Percentiles rank a stretch among this genome's conserved stretches.
These are phyloP conservation scores for Hirundo rustica DNA, from an alignment of 2,797 vertebrate genomes.

Conservation along the genomic window DNA sequence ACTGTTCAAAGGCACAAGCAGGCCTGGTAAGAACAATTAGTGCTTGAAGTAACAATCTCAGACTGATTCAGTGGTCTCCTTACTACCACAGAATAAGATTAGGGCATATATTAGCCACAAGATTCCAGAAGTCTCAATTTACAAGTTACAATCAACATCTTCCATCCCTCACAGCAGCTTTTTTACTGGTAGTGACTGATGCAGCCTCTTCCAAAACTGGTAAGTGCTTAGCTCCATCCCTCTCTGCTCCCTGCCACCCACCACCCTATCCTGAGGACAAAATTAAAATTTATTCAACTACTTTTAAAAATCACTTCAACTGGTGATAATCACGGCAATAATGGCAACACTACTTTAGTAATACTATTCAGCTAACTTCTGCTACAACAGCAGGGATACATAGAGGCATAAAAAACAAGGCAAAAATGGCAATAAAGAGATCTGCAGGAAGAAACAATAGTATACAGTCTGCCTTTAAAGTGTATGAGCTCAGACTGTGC, in stretches of 20 bases:
- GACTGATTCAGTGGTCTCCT: background rate
- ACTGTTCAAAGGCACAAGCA: background rate
- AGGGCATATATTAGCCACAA: background rate
- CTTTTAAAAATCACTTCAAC: background rate
- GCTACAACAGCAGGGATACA: background rate
- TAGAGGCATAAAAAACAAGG: background rate
- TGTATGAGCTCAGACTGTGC: background rate
- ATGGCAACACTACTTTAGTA: background rate
- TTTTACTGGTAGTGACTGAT: background rate
- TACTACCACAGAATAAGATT: no score
- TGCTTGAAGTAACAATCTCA: background rate
- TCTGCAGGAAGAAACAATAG: background rate
- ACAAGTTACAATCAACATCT: background rate
- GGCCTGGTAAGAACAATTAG: background rate
- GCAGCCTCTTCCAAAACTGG: background rate
- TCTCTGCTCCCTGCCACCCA: background rate
- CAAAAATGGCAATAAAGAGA: background rate
- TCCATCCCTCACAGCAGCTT: fast-evolving
- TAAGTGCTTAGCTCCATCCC: background rate
- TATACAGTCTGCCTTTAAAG: background rate
- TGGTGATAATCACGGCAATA: background rate
- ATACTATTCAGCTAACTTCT: background rate
- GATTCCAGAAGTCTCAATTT: background rate
- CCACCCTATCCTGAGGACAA: background rate
- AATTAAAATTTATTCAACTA: background rate